Percentiles rank a stretch among this genome's conserved stretches.
Conservation (phyloP, 1,140 invertebrate genomes). For the Gerris buenoi region DNA sequence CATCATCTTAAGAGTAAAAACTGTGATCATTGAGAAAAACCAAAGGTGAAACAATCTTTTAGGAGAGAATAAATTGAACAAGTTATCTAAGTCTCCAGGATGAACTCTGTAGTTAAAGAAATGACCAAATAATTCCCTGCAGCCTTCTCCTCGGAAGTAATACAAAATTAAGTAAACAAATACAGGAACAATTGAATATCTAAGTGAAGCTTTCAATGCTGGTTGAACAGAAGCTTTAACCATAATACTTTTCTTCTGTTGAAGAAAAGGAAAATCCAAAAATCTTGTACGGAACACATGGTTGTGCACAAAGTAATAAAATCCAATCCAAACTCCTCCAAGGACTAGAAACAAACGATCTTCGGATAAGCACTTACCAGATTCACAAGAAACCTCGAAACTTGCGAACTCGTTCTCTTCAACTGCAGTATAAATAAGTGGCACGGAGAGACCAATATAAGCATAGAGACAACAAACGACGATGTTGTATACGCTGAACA, state of each 20-base stretch:
- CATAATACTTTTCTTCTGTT: slow-evolving; percentile 45
- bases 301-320: slow-evolving; percentile 46
- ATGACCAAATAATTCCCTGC: slow-evolving; percentile 30
- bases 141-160: slow-evolving; percentile 35
- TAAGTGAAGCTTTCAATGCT: slow-evolving; percentile 39
- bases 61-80: slow-evolving; percentile 32
- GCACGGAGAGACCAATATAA: not conserved
- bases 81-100: slow-evolving; percentile 35
- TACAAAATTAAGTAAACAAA: slow-evolving; percentile 43
- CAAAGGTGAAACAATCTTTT: slow-evolving; percentile 44
- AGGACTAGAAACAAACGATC: slow-evolving; percentile 43
- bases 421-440: not conserved
- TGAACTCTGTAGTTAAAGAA: slow-evolving; percentile 36
- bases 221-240: slow-evolving; percentile 39
- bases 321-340: slow-evolving; percentile 48
- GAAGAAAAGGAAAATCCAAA: slow-evolving; percentile 43
- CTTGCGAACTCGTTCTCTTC: not conserved
- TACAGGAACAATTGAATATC: slow-evolving; percentile 40
- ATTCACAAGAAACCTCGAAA: not conserved
- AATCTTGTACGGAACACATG: slow-evolving; percentile 31
- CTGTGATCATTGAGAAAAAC: slow-evolving; percentile 47
- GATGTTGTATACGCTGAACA: not conserved
- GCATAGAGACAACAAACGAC: not conserved
- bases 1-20: slow-evolving; percentile 49
- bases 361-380: slow-evolving; percentile 26